A percentile compares a stretch with the other conserved stretches of the same genome.
Conservation (phyloP, 2,113 vertebrate genomes). For the Irena cyanogastra region DNA sequence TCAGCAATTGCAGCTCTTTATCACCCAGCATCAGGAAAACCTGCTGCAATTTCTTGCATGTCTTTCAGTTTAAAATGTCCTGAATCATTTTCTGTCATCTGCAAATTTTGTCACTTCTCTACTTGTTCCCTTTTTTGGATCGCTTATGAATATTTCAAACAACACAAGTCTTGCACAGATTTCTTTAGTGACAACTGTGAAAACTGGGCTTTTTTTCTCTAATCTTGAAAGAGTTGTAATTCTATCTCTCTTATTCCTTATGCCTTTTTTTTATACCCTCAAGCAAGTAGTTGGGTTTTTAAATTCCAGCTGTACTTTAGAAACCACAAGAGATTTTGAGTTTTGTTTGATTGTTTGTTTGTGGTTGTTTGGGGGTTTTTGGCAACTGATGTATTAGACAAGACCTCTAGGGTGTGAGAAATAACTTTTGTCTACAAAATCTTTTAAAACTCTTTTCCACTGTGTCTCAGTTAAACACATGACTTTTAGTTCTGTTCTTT, state of each 20-base stretch:
- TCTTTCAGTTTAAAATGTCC: background rate
- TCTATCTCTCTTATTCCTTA: background rate
- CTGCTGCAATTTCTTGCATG: background rate
- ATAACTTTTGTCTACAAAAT: background rate
- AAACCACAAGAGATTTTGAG: background rate
- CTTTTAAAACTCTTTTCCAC: background rate
- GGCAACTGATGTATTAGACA: background rate
- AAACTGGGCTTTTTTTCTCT: background rate
- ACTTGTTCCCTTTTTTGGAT: background rate
- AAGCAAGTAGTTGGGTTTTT: background rate
- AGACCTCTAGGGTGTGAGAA: background rate
- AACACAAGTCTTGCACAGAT: background rate
- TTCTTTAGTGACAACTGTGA: background rate
- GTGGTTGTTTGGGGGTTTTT: background rate
- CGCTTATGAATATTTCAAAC: background rate
- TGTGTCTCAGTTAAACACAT: background rate
- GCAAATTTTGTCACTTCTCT: background rate
- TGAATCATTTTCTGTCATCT: background rate
- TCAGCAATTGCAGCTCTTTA: background rate
- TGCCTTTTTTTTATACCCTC: background rate
- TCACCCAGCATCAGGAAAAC: background rate
- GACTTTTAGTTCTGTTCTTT: background rate
- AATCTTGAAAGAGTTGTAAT: background rate
- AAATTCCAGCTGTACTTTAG: background rate
- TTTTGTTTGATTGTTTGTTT: background rate